Conservation (phyloP, 2,888 invertebrate genomes). For the Lampropteryx suffumata region DNA sequence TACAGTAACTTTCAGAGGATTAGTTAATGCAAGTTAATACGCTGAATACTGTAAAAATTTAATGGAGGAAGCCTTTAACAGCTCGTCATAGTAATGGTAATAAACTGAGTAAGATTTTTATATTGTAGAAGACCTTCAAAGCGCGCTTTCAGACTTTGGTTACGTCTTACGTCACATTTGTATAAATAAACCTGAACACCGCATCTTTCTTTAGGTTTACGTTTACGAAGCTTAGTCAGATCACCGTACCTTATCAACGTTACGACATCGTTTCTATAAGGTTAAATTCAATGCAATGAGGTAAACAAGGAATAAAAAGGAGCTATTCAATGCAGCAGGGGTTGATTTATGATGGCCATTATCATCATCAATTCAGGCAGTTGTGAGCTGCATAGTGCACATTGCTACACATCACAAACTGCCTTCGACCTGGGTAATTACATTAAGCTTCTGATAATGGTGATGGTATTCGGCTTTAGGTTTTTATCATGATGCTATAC, state of each 20-base stretch:
- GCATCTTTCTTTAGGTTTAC: neutral
- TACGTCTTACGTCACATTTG: conserved; percentile 13
- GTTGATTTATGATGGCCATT: too few relatives aligned
- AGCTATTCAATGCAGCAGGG: too few relatives aligned
- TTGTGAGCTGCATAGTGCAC: too few relatives aligned
- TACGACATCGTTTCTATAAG: too few relatives aligned
- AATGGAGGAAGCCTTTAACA: conserved; percentile 7
- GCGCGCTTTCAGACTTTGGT: conserved; percentile 15
- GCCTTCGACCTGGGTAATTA: too few relatives aligned
- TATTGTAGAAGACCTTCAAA: conserved; percentile 24
- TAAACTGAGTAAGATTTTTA: conserved; percentile 24
- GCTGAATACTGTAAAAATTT: neutral
- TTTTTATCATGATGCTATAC: too few relatives aligned
- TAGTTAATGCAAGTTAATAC: neutral
- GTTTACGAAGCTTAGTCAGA: neutral
- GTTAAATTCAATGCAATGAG: too few relatives aligned
- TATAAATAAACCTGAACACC: conserved; percentile 6
- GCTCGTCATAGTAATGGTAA: conserved; percentile 23
- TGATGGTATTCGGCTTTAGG: too few relatives aligned
- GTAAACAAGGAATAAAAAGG: too few relatives aligned
- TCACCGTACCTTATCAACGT: neutral
- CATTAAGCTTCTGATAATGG: too few relatives aligned
- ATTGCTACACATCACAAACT: too few relatives aligned
- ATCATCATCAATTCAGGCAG: too few relatives aligned
- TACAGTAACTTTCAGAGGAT: neutral